Conservation (phyloP, 2,113 vertebrate genomes). For the Microtus oregoni region DNA sequence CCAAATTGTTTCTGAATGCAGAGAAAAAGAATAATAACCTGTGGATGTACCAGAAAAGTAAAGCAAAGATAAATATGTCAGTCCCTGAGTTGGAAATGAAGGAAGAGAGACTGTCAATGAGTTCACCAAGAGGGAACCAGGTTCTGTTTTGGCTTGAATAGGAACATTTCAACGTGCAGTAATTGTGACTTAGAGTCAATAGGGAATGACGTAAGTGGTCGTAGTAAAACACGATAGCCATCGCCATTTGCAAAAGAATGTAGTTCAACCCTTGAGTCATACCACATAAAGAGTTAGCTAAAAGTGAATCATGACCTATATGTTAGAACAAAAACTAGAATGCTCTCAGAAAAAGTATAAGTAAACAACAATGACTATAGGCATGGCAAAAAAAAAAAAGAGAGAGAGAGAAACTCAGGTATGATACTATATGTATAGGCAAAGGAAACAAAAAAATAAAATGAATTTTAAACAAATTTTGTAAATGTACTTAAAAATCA, state of each 20-base stretch:
- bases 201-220: neutral
- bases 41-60: neutral
- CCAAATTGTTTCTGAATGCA: neutral
- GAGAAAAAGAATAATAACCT: neutral
- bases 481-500: neutral
- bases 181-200: neutral
- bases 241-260: neutral
- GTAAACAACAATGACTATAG: neutral
- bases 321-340: neutral
- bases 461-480: neutral
- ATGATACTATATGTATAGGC: neutral
- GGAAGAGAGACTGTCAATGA: neutral
- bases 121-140: neutral
- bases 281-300: neutral
- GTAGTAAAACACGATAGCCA: neutral
- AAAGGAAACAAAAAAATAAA: neutral
- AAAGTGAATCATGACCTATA: neutral
- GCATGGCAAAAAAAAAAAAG: neutral
- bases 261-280: neutral
- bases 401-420: neutral
- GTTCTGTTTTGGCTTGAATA: neutral
- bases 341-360: neutral
- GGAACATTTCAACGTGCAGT: neutral
- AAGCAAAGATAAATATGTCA: neutral
- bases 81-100: neutral